These are phyloP conservation scores for Trialeurodes vaporariorum DNA, from an alignment of 1,140 invertebrate species.

Conservation along the genomic window DNA sequence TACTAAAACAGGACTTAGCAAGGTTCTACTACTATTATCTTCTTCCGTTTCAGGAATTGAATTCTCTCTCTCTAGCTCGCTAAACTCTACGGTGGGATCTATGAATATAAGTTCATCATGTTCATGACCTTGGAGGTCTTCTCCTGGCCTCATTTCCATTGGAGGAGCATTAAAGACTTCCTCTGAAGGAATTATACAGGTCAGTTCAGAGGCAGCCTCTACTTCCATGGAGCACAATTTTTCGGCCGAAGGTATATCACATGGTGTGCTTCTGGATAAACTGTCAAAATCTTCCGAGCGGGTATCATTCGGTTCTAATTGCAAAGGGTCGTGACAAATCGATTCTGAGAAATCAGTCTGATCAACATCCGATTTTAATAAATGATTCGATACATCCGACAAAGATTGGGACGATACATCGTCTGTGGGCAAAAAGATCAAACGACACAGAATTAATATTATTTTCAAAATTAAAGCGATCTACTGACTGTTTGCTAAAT, in stretches of 20 bases:
- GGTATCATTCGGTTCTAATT: background rate
- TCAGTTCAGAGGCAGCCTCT: background rate
- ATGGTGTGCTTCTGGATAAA: background rate
- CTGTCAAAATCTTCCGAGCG: background rate
- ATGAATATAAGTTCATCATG: conserved; percentile 4
- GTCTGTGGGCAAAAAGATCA: no score
- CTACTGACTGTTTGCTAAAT: no score
- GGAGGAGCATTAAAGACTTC: background rate
- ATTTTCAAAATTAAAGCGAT: no score
- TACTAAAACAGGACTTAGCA: background rate
- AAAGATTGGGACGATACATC: conserved; percentile 7
- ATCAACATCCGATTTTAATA: background rate
- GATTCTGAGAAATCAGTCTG: background rate
- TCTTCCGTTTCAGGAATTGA: background rate
- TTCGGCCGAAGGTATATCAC: background rate
- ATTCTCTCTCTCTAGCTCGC: background rate
- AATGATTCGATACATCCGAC: conserved; percentile 5
- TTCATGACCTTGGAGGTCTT: conserved; percentile 12
- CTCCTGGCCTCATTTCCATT: conserved; percentile 2
- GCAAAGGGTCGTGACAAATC: background rate
- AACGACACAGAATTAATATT: no score
- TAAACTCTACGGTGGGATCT: background rate
- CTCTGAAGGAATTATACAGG: background rate
- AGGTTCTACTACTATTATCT: no score
- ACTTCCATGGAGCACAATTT: background rate